phyloP scores from a whole-genome alignment of 1,140 invertebrate species.

The Phymastichus coffea region DNA sequence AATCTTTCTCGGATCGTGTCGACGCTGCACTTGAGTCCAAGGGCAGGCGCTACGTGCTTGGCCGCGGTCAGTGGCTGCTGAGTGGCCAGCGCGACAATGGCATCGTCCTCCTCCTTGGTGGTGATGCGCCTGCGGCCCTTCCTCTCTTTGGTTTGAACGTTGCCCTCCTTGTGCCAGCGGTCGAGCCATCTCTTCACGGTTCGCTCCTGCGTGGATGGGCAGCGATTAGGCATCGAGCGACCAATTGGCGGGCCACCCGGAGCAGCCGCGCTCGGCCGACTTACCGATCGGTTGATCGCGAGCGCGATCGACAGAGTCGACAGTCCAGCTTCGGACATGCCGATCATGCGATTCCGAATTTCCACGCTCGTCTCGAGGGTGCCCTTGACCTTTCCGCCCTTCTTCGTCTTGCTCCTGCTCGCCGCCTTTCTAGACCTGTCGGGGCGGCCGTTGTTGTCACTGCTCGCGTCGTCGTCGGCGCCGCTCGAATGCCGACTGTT shows the following conservation, averaged over 20 bases:
- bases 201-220: conserved; percentile 50
- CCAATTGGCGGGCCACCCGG: neutral
- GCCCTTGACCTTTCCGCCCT: conserved; percentile 53
- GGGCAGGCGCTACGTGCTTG: conserved; percentile 51
- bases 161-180: conserved; percentile 54
- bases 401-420: conserved; percentile 40
- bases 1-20: conserved; percentile 52
- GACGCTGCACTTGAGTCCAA: conserved; percentile 54
- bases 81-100: conserved; percentile 53
- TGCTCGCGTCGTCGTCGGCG: too few species aligned
- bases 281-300: conserved; percentile 54
- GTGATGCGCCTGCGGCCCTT: conserved; percentile 53
- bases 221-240: too few species aligned
- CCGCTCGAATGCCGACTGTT: conserved; percentile 37
- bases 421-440: too few species aligned
- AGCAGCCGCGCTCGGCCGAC: too few species aligned
- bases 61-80: conserved; percentile 53
- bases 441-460: too few species aligned
- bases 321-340: conserved; percentile 55
- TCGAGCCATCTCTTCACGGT: conserved; percentile 55
- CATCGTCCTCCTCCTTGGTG: conserved; percentile 54
- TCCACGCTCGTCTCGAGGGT: conserved; percentile 54
- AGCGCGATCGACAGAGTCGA: conserved; percentile 54
- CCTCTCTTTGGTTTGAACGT: conserved; percentile 54
- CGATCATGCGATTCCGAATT: conserved; percentile 55